Percentiles rank a stretch among this genome's conserved stretches.
Evolutionary conservation across 1,140 invertebrate genomes (phyloP).

Genomic region (Leptopilina clavipes): DNA sequence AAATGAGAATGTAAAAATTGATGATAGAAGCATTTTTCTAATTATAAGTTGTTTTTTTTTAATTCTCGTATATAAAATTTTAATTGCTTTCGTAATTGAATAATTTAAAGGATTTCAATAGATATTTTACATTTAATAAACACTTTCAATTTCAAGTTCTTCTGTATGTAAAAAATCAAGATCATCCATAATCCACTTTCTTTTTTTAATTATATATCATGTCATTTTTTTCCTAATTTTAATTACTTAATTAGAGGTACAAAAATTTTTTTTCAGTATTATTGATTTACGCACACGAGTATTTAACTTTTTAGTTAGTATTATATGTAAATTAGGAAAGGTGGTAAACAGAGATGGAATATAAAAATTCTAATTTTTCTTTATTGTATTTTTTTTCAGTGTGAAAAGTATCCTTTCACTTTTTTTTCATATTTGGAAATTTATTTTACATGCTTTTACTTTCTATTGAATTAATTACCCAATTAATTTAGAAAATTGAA

Average conservation of each 20-base stretch:
- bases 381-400: background rate
- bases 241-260: background rate
- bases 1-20: background rate
- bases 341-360: background rate
- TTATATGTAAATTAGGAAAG: constrained; percentile 1
- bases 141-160: background rate
- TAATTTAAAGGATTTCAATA: constrained; percentile 1
- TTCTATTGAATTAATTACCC: constrained; percentile 3
- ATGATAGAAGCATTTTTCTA: background rate
- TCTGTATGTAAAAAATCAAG: background rate
- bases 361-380: background rate
- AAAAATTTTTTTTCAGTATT: background rate
- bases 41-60: background rate
- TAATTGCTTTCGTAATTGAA: background rate
- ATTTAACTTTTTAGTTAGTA: background rate
- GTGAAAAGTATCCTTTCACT: constrained; percentile 10
- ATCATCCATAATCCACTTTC: background rate
- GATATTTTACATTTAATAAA: background rate
- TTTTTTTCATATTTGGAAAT: background rate
- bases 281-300: background rate
- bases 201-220: background rate
- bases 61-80: constrained; percentile 11
- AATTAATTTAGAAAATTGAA: background rate
- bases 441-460: background rate
- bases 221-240: background rate